Evolutionary conservation across 2,888 invertebrate species (phyloP).

Genomic region (Orthonevra nobilis): DNA sequence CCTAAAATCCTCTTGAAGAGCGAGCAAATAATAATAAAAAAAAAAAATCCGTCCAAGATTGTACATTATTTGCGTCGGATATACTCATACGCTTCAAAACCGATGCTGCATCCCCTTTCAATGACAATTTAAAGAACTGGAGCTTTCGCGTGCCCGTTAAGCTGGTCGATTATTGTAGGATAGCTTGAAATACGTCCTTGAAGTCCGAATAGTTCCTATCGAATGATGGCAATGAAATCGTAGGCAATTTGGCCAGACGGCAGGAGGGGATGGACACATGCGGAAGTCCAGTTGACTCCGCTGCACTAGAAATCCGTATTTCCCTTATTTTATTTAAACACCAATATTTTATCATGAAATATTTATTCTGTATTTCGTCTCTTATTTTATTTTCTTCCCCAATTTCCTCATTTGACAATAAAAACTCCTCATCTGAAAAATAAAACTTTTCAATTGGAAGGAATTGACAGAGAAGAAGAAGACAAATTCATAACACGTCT

Average conservation of each 20-base stretch:
- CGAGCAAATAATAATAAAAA: too few relatives aligned
- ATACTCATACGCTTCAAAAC: neutral
- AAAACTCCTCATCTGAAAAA: too few relatives aligned
- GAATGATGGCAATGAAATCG: neutral
- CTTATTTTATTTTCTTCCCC: neutral
- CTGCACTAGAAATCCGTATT: neutral
- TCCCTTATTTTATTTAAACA: conserved; percentile 13
- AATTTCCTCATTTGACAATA: neutral
- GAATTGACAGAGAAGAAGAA: too few relatives aligned
- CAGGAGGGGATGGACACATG: neutral
- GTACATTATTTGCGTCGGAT: conserved; percentile 1
- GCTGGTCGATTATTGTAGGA: conserved; percentile 1
- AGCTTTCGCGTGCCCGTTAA: conserved; percentile 1
- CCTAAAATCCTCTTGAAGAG: too few relatives aligned
- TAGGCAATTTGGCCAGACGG: neutral
- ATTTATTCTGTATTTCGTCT: neutral
- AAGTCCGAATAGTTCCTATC: conserved; percentile 7
- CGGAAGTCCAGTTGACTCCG: neutral
- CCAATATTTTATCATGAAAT: neutral
- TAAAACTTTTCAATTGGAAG: too few relatives aligned
- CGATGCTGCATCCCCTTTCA: conserved; percentile 4
- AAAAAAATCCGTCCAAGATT: conserved; percentile 9
- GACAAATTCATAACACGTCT: too few relatives aligned
- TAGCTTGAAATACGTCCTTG: conserved; percentile 5
- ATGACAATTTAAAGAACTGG: conserved; percentile 3